A percentile compares a stretch with the other conserved stretches of the same genome.
Conservation (phyloP, 2,113 vertebrate species). For the Dolichotis patagonum region DNA sequence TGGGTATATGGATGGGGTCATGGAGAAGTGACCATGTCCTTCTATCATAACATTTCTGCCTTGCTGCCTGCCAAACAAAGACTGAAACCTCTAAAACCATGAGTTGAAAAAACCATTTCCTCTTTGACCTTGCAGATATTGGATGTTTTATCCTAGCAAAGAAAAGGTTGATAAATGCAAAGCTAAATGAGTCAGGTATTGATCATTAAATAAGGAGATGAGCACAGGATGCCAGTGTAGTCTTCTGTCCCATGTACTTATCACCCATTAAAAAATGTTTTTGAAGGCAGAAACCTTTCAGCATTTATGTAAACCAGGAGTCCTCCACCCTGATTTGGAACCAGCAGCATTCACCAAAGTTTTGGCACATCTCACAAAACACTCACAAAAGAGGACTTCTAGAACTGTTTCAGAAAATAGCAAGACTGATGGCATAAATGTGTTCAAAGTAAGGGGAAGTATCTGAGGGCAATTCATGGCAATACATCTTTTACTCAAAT, state of each 20-base stretch:
- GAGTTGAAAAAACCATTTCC: background rate
- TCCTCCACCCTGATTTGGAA: too few relatives aligned
- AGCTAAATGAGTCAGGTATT: background rate
- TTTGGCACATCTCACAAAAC: too few relatives aligned
- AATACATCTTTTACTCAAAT: too few relatives aligned
- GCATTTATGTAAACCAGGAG: background rate
- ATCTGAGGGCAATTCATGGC: too few relatives aligned
- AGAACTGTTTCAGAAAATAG: too few relatives aligned
- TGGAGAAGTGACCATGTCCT: background rate
- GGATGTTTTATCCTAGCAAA: background rate
- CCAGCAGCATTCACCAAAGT: too few relatives aligned
- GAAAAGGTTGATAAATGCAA: background rate
- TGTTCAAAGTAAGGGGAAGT: too few relatives aligned
- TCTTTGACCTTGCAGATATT: background rate
- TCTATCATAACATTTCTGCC: background rate
- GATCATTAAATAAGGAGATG: background rate
- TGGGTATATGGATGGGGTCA: background rate
- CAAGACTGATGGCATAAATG: too few relatives aligned
- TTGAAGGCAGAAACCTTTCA: background rate
- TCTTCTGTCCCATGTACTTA: background rate
- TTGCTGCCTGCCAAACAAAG: background rate
- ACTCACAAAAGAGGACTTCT: too few relatives aligned
- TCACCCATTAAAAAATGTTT: rapidly evolving
- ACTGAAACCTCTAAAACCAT: background rate
- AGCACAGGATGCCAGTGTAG: background rate